Percentiles rank a stretch among this genome's conserved stretches.
phyloP scores from a whole-genome alignment of 1,140 invertebrate genomes.

The Schlechtendalia chinensis region DNA sequence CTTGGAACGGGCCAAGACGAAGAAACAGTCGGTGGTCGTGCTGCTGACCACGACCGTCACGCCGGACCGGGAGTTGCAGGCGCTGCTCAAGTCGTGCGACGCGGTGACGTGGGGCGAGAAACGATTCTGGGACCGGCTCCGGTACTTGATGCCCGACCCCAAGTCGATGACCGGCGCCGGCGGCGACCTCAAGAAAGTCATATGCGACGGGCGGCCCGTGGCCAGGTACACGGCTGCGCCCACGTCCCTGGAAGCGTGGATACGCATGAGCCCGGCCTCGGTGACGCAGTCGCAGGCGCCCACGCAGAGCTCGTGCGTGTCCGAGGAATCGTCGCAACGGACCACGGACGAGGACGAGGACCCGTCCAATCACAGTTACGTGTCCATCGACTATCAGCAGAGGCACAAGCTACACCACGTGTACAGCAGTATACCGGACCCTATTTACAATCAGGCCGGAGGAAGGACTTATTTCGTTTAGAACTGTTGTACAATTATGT shows the following conservation, averaged over 20 bases:
- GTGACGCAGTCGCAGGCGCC: slow-evolving; percentile 57
- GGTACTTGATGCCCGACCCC: slow-evolving; percentile 80
- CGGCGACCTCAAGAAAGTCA: slow-evolving; percentile 55
- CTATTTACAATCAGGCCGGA: slow-evolving; percentile 54
- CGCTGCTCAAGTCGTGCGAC: slow-evolving; percentile 86
- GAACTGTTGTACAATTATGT: neutral
- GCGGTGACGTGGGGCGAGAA: slow-evolving; percentile 81
- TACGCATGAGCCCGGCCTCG: slow-evolving; percentile 56
- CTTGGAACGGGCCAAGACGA: slow-evolving; percentile 59
- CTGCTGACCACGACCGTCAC: slow-evolving; percentile 84
- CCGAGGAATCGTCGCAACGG: slow-evolving; percentile 63
- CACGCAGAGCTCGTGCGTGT: slow-evolving; percentile 65
- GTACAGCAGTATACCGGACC: slow-evolving; percentile 62
- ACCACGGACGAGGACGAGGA: slow-evolving; percentile 62
- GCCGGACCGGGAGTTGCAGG: slow-evolving; percentile 80
- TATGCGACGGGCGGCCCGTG: slow-evolving; percentile 58
- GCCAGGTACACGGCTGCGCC: slow-evolving; percentile 63
- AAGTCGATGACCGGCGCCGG: slow-evolving; percentile 51
- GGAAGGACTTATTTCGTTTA: slow-evolving; percentile 55
- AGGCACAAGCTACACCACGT: slow-evolving; percentile 58
- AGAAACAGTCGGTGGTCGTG: slow-evolving; percentile 74
- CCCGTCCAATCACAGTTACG: slow-evolving; percentile 59
- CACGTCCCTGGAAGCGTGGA: slow-evolving; percentile 60
- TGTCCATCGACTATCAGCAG: slow-evolving; percentile 55
- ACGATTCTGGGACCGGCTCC: slow-evolving; percentile 91